Conservation (phyloP, 2,797 vertebrate species). For the Bradypodion pumilum region DNA sequence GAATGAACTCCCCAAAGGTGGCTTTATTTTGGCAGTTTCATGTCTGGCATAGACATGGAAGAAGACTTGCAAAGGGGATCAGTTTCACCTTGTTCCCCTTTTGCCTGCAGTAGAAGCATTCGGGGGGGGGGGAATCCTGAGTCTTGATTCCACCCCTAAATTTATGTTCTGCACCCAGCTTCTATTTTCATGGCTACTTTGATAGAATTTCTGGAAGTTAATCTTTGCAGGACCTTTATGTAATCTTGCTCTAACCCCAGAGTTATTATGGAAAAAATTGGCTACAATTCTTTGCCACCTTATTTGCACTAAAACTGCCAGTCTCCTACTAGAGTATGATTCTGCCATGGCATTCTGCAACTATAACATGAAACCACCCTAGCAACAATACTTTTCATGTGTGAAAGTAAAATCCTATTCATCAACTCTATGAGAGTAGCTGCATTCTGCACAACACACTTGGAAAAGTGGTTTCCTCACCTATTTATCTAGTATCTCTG, state of each 20-base stretch:
- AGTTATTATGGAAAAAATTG: background rate
- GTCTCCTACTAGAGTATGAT: background rate
- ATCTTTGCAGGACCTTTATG: background rate
- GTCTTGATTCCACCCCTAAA: background rate
- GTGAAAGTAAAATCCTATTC: background rate
- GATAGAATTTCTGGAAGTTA: background rate
- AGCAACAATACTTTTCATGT: background rate
- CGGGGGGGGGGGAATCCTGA: background rate
- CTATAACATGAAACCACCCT: background rate
- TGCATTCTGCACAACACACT: slow-evolving; percentile 2
- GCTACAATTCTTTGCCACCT: background rate
- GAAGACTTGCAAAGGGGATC: background rate
- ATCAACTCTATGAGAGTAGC: background rate
- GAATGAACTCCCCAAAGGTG: too few species aligned
- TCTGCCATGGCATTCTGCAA: background rate
- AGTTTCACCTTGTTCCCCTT: background rate
- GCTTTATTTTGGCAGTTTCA: too few species aligned
- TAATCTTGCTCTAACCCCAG: background rate
- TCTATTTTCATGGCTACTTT: background rate
- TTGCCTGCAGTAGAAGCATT: background rate
- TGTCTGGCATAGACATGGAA: too few species aligned
- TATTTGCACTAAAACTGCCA: background rate
- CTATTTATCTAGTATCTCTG: slow-evolving; percentile 35
- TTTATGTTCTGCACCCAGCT: background rate
- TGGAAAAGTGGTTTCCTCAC: slow-evolving; percentile 27